Base-by-base conservation (phyloP, 2,113 vertebrate species). In the Anarrhichthys ocellatus region DNA sequence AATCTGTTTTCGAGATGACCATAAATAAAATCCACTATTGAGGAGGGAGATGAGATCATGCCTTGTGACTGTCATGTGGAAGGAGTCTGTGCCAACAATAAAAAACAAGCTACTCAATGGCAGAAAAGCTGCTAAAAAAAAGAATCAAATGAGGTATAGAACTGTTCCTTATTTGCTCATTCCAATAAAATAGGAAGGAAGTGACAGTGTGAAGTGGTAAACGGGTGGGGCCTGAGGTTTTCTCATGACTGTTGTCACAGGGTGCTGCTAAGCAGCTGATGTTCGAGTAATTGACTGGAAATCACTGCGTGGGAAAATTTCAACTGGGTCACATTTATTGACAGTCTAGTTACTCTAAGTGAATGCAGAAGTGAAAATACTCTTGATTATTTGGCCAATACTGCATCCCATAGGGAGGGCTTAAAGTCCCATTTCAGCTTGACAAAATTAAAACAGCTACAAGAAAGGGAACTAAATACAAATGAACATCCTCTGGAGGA, bases 1-100 rank as follows among this genome's bases (percentile, higher is more conserved):
- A 71, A 76, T 82, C 76, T 82, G 58, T 89, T 80, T 77, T 61
- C 50, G 48, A 67, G 58, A 73, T 81, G 77, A 85, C 76, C 61
- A 91, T 87, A 77, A 93, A 88, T 91, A 87, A 83, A 91, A 86
- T 76, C 65, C 48, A 50, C 72, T 76, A 44, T 61, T 78, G 73
- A 86, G 81, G 86, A 75, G 29, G 76, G 29, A 72, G 61, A 82
- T 83, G 81, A 80, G 81, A 88, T 61, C 76, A 66, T 56, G 84
- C 77, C 93, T 92, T 89, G 90, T 94, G 93, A 94, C 93, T 84
- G 82, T 94, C 94, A 95, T 92, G 92, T 90, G 91, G 74, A 73
- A 22, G 50, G 59, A 82, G 74, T 42, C 1, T 18, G 48, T 78
- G 85, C 42, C 76, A 83, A 73, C 58, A 54, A 78, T 86, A 66